Conservation (phyloP, 2,888 invertebrate species). For the Caenorhabditis sp. region DNA sequence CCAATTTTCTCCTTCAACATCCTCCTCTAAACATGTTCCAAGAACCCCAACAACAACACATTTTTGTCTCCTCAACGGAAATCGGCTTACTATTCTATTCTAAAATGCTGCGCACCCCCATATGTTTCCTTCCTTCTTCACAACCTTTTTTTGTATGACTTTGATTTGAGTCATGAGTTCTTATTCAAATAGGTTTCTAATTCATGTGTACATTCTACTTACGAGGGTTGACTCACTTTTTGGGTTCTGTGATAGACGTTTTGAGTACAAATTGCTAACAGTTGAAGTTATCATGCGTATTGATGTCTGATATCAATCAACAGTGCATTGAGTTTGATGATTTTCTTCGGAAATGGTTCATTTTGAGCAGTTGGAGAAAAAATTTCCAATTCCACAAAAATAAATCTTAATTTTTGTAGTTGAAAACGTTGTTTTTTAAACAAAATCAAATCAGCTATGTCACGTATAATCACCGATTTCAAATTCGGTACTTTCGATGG, state of each 20-base stretch:
- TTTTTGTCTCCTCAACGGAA: not conserved
- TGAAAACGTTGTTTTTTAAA: no score
- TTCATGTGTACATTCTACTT: conserved; percentile 26
- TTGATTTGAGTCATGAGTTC: conserved; percentile 12
- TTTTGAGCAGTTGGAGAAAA: no score
- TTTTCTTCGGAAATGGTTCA: no score
- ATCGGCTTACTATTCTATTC: conserved; percentile 2
- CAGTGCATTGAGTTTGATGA: no score
- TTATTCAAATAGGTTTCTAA: conserved; percentile 27
- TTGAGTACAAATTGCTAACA: not conserved
- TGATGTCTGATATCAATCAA: no score
- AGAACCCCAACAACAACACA: not conserved
- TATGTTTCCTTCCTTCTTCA: not conserved
- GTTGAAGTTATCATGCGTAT: not conserved
- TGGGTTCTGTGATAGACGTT: not conserved
- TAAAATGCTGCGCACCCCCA: not conserved
- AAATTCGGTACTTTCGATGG: no score
- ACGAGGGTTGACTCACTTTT: conserved; percentile 5
- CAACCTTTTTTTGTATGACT: conserved; percentile 2
- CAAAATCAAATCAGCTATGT: no score
- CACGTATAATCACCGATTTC: no score
- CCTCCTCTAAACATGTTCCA: no score
- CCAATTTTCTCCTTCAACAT: no score
- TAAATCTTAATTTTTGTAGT: no score
- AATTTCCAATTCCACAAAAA: no score